These are phyloP conservation scores for Andrena hattorfiana DNA, from an alignment of 2,888 invertebrate genomes.

Conservation along the genomic window DNA sequence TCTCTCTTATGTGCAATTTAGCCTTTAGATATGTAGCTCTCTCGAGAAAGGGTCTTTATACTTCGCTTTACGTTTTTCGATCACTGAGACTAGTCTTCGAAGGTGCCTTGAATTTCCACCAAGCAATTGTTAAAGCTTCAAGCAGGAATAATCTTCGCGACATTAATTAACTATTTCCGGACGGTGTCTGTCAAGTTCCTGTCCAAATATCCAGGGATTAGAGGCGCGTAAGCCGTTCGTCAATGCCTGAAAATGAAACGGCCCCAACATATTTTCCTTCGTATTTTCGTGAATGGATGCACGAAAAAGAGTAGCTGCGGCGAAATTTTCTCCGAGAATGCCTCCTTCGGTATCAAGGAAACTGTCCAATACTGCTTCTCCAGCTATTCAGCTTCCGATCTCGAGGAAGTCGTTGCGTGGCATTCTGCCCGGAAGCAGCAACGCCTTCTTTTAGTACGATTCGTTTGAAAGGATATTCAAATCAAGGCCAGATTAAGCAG, in stretches of 20 bases:
- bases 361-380: constrained; percentile 45
- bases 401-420: constrained; percentile 40
- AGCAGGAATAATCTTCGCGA: no score
- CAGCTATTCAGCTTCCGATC: constrained; percentile 36
- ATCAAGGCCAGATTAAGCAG: constrained; percentile 34
- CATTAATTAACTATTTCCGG: no score
- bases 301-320: background rate
- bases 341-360: constrained; percentile 10
- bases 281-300: background rate
- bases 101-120: no score
- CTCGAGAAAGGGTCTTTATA: no score
- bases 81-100: no score
- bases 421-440: constrained; percentile 41
- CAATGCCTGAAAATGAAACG: constrained; percentile 10
- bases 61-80: background rate
- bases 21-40: background rate
- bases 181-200: background rate
- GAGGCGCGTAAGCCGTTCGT: background rate
- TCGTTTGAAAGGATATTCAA: constrained; percentile 38
- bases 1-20: background rate
- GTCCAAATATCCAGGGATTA: background rate
- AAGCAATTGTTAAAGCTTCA: no score
- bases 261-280: constrained; percentile 12
- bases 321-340: constrained; percentile 2
- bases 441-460: constrained; percentile 39